Base-by-base conservation (phyloP, 64 coral and sea anemone genomes). In the Trachythela sp. region DNA sequence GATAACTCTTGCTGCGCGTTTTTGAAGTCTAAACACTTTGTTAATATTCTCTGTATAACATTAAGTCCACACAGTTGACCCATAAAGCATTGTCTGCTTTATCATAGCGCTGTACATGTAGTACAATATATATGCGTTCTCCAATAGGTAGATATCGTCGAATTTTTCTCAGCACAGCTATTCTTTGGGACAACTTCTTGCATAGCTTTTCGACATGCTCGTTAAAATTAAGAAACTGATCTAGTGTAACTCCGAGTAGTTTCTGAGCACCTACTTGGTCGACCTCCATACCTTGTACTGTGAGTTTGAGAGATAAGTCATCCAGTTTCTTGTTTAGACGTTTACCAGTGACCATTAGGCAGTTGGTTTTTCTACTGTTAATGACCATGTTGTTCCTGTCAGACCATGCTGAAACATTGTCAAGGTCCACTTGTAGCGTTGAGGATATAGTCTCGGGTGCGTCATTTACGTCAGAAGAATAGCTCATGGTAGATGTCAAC, bases 1-100 rank as follows among this genome's bases (percentile, higher is more conserved):
- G 48, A 90, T 90, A 7, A 87, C 71, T 11, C 88, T n/a, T 33
- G 88, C 88, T 24, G 89, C 88, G 6, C 92, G 60, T 51, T 91
- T n/a, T 58, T 94, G 92, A 29, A 91, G 85, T 39, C 40, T 80
- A 39, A 80, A 39, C 15, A 77, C 36, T 77, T 77, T 77, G 9
- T 77, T 38, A 34, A 77, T 77, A 18, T 77, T 77, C 8, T 77
- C 71, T 59, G 54, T 11, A 2, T 3, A 59, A 14, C 54, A 59
- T 3, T 3, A 59, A 59, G 71, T 77, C 71, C 71, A 77, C 29
- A 77, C 71, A 35, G 17, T 77, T 77, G 71, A 32, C 29, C 71
- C 71, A 17, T 77, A 77, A 3, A 77, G 31, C 71, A 77, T 77
- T 4, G 37, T 39, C 35, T 35, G 75, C 0, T 80, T 35, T 80